Evolutionary conservation across 2,797 vertebrate species (phyloP), one percentile per base, ranked within the genome.

Genomic region (Phrynocephalus vlangalii): DNA sequence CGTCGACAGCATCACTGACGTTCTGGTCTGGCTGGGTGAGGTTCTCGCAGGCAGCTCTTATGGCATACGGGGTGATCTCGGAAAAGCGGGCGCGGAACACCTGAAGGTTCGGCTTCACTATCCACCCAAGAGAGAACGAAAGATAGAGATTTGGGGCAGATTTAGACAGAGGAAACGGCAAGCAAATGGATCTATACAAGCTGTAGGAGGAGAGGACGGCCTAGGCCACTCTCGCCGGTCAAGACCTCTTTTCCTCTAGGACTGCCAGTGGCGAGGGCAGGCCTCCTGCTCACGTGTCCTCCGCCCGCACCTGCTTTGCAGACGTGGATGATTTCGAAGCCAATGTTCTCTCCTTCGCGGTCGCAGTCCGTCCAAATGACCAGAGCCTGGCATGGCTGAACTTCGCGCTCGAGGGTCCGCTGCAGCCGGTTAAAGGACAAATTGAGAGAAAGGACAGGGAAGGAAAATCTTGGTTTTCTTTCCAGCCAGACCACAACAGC

Each of bases 341-440:
- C 99, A 0, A 99, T 99, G 95, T 99, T 99, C 95, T 99, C 99
- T 91, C 99, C 99, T 91, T 99, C 99, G 87, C 99, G 94, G 87
- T 99, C 99, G 82, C 99, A 99, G 93, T 99, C 99, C 0, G 99
- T 99, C 99, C 99, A 99, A 95, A 99, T 98, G 88, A 99, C 91
- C 90, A 99, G 95, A 48, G 97, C 98, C 90, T 99, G 98, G 93
- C 98, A 99, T 84, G 97, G 98, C 80, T 89, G 97, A 30, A 90
- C 97, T 93, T 99, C 99, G 93, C 96, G 97, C 94, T 99, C 98
- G 26, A 99, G 96, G 2, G 98, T 99, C 90, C 96, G 97, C 99
- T 99, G 90, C 86, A 92, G 90, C 38, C 63, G 48, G 5, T 0
- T 52, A 11, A 2, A 11, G 22, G 24, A 48, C 0, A 50, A 60